Evolutionary conservation across 2,113 vertebrate species (phyloP).

Genomic region (Eurypyga helias): DNA sequence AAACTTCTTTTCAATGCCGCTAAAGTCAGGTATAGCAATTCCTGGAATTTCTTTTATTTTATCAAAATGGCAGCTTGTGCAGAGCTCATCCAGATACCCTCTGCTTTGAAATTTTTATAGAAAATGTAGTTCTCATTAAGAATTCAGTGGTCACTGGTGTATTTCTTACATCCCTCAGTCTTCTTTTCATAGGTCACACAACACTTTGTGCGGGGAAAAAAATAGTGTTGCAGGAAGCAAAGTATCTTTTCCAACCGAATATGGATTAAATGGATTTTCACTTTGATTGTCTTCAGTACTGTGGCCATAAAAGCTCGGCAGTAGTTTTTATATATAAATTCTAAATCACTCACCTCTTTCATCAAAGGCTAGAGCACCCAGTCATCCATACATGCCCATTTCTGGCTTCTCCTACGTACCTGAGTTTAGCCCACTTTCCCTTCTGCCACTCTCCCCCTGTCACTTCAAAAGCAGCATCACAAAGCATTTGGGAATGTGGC

Average conservation of each 20-base stretch:
- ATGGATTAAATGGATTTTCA: background rate
- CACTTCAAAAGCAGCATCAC: constrained; percentile 12
- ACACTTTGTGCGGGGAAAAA: background rate
- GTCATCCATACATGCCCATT: background rate
- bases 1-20: too few species aligned
- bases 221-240: background rate
- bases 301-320: background rate
- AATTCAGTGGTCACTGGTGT: background rate
- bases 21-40: background rate
- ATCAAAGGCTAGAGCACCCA: background rate
- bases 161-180: background rate
- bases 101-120: background rate
- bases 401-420: background rate
- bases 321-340: background rate
- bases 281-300: background rate
- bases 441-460: background rate
- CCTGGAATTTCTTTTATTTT: background rate
- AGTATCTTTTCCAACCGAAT: background rate
- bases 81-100: background rate
- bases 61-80: background rate
- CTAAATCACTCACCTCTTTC: background rate
- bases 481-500: background rate
- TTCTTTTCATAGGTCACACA: background rate
- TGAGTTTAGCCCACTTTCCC: background rate
- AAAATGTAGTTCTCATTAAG: background rate